Evolutionary conservation across 2,797 vertebrate genomes (phyloP), one percentile per base, ranked within the genome.

Genomic region (Luscinia megarhynchos): DNA sequence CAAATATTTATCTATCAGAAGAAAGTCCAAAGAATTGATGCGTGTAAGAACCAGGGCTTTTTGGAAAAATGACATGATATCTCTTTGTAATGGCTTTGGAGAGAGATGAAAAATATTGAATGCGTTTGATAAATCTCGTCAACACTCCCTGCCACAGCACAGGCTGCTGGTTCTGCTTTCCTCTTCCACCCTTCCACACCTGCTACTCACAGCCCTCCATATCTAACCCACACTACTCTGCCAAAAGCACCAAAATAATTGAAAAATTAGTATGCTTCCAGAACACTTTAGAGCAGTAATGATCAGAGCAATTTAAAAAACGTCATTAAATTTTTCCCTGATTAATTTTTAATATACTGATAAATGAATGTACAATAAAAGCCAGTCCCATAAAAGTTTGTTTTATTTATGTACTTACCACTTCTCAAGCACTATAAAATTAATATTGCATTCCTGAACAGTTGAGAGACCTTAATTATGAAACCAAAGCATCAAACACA

Each of bases 281-380:
- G 58, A 78, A 73, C 7, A 10, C 6, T 43, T 66, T 36, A 72
- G 10, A 36, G 36, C 43, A 46, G 29, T 62, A 86, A 48, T 36
- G 43, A 81, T 45, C 20, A 66, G 12, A 82, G 30, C 8, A 85
- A 38, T 20, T 90, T 81, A 36, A 43, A 81, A 88, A 78, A 63
- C 5, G 14, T 57, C 34, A 91, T 59, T 89, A 86, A 85, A 90
- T 26, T n/a, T 59, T 85, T 58, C 15, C 32, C n/a, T 22, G 18
- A n/a, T 81, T 74, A 57, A 88, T 90, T 88, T 91, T 92, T 95
- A 86, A 68, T 73, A 53, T 46, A 59, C 22, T 24, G 66, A 88
- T 57, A 84, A 91, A 92, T 20, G 38, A 77, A 94, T 66, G n/a
- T 58, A 81, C n/a, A 87, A 75, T 84, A 85, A 91, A 93, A 93